Evolutionary conservation across 2,113 vertebrate genomes (phyloP), one percentile per base, ranked within the genome.

Genomic region (Tauraco erythrolophus): DNA sequence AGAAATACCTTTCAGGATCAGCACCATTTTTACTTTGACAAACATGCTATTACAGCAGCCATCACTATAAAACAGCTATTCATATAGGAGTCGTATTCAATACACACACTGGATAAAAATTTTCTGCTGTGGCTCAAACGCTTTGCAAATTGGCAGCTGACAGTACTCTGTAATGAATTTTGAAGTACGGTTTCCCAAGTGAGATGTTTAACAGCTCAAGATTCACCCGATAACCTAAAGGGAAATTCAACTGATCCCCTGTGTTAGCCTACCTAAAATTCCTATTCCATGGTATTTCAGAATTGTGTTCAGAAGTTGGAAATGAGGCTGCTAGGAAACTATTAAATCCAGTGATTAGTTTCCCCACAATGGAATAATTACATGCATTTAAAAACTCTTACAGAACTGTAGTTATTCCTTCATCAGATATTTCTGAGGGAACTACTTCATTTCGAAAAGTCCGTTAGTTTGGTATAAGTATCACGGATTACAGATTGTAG

Each of bases 1-100:
- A 95, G 93, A 85, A 96, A 95, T 41, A 83, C 88, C 91, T 94
- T 93, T 88, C 87, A 91, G 91, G 91, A 72, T 72, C 89, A 90
- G 95, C 87, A 96, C 86, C 91, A 89, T 69, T 90, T 62, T 89
- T 50, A 71, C 74, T 95, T 76, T 79, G 93, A 96, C 84, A 91
- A 92, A 95, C 87, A 68, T 39, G 87, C 84, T 95, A 54, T 79
- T 79, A 84, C 10, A 89, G 89, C 94, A 96, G 93, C 74, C 75
- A 35, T 71, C 74, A 8, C 18, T 58, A 81, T 48, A 84, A 84
- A 87, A 91, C 92, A 94, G 94, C 94, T 90, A 92, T 86, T 93
- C 94, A 70, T 56, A 84, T 17, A 91, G 92, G 92, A 96, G 95
- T 93, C 88, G 76, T 37, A 89, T 60, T 96, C 92, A 78, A 89